Evolutionary conservation across 1,140 invertebrate genomes (phyloP).

Genomic region (Macrostomum lignano): DNA sequence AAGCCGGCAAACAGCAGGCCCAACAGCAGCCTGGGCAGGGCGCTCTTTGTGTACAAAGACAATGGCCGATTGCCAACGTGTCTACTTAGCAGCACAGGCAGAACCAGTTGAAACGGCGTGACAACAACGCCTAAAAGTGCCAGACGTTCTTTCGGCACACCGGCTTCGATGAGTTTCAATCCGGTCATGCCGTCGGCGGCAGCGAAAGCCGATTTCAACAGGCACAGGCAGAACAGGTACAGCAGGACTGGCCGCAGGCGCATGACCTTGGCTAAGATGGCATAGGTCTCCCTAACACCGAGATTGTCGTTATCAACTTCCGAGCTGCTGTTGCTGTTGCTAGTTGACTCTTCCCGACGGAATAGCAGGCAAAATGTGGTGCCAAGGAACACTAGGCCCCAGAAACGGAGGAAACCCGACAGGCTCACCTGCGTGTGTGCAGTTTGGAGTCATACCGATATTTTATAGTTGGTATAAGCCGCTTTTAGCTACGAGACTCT

Average conservation of each 20-base stretch:
- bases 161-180: slow-evolving; percentile 70
- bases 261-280: slow-evolving; percentile 49
- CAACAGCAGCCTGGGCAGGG: slow-evolving; percentile 42
- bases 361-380: slow-evolving; percentile 64
- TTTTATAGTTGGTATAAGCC: no score
- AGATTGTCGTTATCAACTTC: slow-evolving; percentile 30
- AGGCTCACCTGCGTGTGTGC: no score
- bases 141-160: slow-evolving; percentile 73
- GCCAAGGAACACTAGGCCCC: slow-evolving; percentile 64
- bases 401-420: slow-evolving; percentile 65
- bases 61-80: slow-evolving; percentile 69
- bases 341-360: slow-evolving; percentile 44
- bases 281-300: slow-evolving; percentile 50
- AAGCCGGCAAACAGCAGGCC: slow-evolving; percentile 31
- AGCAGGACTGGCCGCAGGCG: slow-evolving; percentile 44
- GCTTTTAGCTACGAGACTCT: no score
- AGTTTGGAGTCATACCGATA: no score
- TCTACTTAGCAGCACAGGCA: slow-evolving; percentile 62
- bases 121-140: slow-evolving; percentile 58
- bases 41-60: slow-evolving; percentile 55
- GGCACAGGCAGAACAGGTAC: slow-evolving; percentile 51
- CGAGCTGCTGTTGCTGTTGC: slow-evolving; percentile 12
- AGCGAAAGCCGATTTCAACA: slow-evolving; percentile 75
- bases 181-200: slow-evolving; percentile 76
- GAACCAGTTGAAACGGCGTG: slow-evolving; percentile 67